Conservation (phyloP, 2,113 vertebrate species). For the Tetrao urogallus region DNA sequence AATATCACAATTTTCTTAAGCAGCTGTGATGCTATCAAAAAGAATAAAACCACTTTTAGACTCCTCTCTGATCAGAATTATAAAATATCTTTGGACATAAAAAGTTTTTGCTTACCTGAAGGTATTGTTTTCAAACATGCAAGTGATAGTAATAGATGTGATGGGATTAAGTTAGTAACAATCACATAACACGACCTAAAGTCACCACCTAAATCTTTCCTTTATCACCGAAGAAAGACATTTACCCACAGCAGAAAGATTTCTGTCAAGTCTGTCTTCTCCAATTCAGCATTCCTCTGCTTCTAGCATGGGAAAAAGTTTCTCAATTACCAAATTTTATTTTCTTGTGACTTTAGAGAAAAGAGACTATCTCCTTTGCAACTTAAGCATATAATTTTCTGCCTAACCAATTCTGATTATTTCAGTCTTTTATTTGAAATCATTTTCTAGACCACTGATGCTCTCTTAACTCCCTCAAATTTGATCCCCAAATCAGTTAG, state of each 20-base stretch:
- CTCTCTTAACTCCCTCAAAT: background rate
- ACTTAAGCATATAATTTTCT: background rate
- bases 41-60: background rate
- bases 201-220: background rate
- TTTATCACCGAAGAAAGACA: background rate
- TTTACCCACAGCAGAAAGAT: background rate
- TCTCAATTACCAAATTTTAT: background rate
- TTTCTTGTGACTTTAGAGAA: background rate
- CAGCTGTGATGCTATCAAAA: background rate
- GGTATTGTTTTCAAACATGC: fast-evolving
- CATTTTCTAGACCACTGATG: background rate
- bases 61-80: background rate
- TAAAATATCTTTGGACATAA: background rate
- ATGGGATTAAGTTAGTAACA: background rate
- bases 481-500: background rate
- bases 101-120: background rate
- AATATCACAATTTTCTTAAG: background rate
- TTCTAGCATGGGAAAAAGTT: background rate
- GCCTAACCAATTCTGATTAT: background rate
- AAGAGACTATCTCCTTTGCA: background rate
- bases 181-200: background rate
- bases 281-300: background rate
- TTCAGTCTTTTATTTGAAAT: background rate
- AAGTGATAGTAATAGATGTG: background rate
- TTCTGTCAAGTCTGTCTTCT: background rate